Percentiles rank a stretch among this genome's conserved stretches.
phyloP scores from a whole-genome alignment of 2,888 invertebrate genomes.

The Craniophora ligustri region DNA sequence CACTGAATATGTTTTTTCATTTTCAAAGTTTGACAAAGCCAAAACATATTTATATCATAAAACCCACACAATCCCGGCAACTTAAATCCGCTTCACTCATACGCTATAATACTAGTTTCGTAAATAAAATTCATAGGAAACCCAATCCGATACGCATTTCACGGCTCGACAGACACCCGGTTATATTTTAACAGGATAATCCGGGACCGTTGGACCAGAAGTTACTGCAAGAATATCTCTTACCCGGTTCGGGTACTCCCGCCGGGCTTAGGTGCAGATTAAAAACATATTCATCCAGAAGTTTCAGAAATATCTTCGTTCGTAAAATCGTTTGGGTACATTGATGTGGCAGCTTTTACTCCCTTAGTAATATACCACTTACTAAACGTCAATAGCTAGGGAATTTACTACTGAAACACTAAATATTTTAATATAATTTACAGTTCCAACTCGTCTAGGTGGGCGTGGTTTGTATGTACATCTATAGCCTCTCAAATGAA shows the following conservation, averaged over 20 bases:
- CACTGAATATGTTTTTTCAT: background rate
- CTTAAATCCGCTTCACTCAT: background rate
- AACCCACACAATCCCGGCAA: background rate
- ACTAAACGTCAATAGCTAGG: no score
- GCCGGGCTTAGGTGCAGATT: constrained; percentile 28
- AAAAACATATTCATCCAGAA: constrained; percentile 28
- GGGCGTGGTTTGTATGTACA: no score
- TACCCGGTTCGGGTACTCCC: constrained; percentile 29
- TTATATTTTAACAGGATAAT: constrained; percentile 56
- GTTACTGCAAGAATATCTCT: constrained; percentile 43
- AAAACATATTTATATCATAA: background rate
- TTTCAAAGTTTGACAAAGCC: no score
- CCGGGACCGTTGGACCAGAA: constrained; percentile 38
- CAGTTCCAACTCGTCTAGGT: no score
- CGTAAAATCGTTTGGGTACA: background rate
- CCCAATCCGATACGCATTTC: constrained; percentile 49
- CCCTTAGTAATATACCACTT: no score
- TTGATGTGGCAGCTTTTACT: no score
- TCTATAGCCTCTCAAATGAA: no score
- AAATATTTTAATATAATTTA: no score
- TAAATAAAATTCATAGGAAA: constrained; percentile 48
- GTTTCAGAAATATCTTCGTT: background rate
- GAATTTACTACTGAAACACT: no score
- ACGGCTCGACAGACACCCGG: constrained; percentile 41
- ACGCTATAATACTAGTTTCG: constrained; percentile 22